These are phyloP conservation scores for Bombus soroeensis DNA, from an alignment of 1,140 invertebrate species.

Conservation along the genomic window DNA sequence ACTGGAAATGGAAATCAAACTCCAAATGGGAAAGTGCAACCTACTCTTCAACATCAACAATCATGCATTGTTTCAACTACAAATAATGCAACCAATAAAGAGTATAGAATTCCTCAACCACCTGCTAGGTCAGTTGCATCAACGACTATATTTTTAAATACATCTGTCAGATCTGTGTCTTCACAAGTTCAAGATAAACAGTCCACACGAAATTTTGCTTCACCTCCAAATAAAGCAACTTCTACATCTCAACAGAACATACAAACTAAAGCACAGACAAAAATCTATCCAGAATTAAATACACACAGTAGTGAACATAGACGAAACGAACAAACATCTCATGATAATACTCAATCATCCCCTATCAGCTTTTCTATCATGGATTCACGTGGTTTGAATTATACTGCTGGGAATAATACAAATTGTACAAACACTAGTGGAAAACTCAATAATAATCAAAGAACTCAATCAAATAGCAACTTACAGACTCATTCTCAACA, in stretches of 20 bases:
- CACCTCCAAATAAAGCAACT: conserved; percentile 82
- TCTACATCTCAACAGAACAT: conserved; percentile 81
- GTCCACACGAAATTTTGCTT: conserved; percentile 81
- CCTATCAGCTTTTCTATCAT: conserved; percentile 90
- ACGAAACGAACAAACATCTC: conserved; percentile 82
- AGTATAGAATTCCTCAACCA: conserved; percentile 84
- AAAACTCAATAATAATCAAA: conserved; percentile 78
- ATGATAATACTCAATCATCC: conserved; percentile 87
- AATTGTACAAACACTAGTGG: conserved; percentile 70
- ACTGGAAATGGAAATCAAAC: conserved; percentile 68
- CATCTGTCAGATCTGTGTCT: conserved; percentile 60
- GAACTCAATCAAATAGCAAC: conserved; percentile 70
- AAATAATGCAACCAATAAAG: conserved; percentile 83
- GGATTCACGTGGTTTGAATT: conserved; percentile 86
- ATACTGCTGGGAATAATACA: conserved; percentile 82
- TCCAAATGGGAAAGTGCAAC: conserved; percentile 74
- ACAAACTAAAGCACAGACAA: conserved; percentile 88
- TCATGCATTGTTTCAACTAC: conserved; percentile 88
- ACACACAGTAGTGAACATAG: conserved; percentile 82
- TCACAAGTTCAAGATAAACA: conserved; percentile 78
- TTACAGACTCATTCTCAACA: conserved; percentile 78
- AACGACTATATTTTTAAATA: conserved; percentile 75
- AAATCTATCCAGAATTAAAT: conserved; percentile 86
- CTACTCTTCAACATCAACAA: conserved; percentile 82
- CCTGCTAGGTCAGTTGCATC: conserved; percentile 71